Conservation (phyloP, 2,888 invertebrate genomes). For the Drosophila austrosaltans region DNA sequence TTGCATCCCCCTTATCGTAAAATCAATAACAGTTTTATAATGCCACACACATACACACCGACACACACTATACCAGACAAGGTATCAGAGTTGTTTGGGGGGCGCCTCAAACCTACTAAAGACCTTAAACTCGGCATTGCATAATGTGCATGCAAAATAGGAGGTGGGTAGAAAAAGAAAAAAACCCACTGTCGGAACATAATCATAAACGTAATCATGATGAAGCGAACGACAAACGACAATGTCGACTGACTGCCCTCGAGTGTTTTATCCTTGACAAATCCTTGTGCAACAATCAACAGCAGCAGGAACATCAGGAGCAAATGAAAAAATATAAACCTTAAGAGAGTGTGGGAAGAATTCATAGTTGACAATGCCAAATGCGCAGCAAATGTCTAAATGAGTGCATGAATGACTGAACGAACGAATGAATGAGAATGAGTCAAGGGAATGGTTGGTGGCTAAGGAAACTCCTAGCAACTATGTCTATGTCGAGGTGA, state of each 20-base stretch:
- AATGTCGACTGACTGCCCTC: slow-evolving; percentile 63
- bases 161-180: slow-evolving; percentile 17
- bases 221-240: slow-evolving; percentile 37
- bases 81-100: slow-evolving; percentile 17
- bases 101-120: slow-evolving; percentile 17
- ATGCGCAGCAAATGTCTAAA: slow-evolving; percentile 70
- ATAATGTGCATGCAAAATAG: slow-evolving; percentile 31
- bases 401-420: slow-evolving; percentile 54
- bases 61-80: slow-evolving; percentile 17
- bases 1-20: slow-evolving; percentile 38
- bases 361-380: slow-evolving; percentile 62
- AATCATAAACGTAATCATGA: slow-evolving; percentile 65
- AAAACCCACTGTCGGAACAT: slow-evolving; percentile 42
- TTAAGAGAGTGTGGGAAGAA: slow-evolving; percentile 25
- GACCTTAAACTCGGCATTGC: slow-evolving; percentile 22
- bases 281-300: slow-evolving; percentile 72
- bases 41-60: slow-evolving; percentile 27
- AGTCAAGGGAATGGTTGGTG: slow-evolving; percentile 1
- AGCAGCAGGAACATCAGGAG: slow-evolving; percentile 40
- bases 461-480: slow-evolving; percentile 20
- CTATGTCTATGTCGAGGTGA: slow-evolving; percentile 25
- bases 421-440: slow-evolving; percentile 16
- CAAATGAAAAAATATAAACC: slow-evolving; percentile 16
- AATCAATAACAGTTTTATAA: slow-evolving; percentile 62
- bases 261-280: slow-evolving; percentile 75